A percentile compares a stretch with the other conserved stretches of the same genome.
These are phyloP conservation scores for Ceuthmochares aereus DNA, from an alignment of 2,113 vertebrate genomes.

Conservation along the genomic window DNA sequence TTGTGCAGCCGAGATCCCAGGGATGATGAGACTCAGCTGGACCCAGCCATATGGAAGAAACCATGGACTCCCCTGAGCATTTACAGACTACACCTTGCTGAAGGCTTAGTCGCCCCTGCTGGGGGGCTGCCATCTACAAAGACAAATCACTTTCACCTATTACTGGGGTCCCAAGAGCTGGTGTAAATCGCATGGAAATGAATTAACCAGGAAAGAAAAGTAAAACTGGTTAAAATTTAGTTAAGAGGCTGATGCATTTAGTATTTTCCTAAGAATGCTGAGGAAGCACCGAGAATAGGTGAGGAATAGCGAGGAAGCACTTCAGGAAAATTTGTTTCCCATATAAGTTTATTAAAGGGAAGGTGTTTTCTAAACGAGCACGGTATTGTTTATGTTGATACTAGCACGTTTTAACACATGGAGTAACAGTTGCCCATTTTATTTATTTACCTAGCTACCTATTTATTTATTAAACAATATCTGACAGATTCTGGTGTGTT, in stretches of 20 bases:
- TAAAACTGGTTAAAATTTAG: background rate
- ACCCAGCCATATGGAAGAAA: conserved; percentile 47
- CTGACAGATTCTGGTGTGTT: background rate
- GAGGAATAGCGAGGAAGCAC: too few relatives aligned
- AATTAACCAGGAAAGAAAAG: background rate
- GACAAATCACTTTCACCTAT: conserved; percentile 31
- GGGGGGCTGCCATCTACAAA: background rate
- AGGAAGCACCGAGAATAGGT: fast-evolving
- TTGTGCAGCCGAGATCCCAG: conserved; percentile 14
- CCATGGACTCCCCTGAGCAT: background rate
- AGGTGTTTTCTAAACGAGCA: background rate
- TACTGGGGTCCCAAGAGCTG: background rate
- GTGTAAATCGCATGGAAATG: background rate
- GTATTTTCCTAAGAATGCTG: background rate
- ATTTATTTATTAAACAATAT: background rate
- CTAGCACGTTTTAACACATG: background rate
- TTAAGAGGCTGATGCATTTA: background rate
- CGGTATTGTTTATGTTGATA: background rate
- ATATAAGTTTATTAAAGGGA: fast-evolving
- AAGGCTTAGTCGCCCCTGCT: conserved; percentile 6
- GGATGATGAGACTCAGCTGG: conserved; percentile 54
- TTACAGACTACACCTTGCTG: conserved; percentile 57
- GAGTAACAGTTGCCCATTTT: background rate
- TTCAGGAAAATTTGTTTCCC: background rate
- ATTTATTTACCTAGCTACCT: background rate